Evolutionary conservation across 2,113 vertebrate species (phyloP), one percentile per base, ranked within the genome.

Genomic region (Cochlearius cochlearius): DNA sequence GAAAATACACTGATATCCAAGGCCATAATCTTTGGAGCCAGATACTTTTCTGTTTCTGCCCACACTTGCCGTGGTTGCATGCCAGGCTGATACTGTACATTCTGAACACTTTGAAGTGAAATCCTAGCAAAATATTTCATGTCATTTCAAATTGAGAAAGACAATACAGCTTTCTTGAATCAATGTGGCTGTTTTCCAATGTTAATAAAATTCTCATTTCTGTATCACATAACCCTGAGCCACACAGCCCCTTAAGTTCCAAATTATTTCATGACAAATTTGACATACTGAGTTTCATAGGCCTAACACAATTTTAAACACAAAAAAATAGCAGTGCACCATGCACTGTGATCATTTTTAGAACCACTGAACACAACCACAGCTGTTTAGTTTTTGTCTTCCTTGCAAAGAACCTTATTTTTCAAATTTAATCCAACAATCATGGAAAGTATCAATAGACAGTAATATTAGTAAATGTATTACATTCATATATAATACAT

Each of bases 181-280:
- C 39, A 95, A 15, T 47, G 69, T 94, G 88, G 90, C 86, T 76
- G 76, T 93, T 93, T 97, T 97, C 94, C 95, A 97, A 94, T 23
- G 27, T 86, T 92, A 96, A 97, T 97, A 96, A 97, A 95, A 97
- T 96, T 96, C 62, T 82, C 43, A 67, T 96, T 97, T 97, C 76
- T 94, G 15, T 55, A 92, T 92, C 90, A 67, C 55, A 71, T 86
- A 96, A 94, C 64, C 58, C 86, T 86, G 75, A 93, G 29, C 55
- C 86, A 60, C 60, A 73, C 53, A 94, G 45, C 73, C 71, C 90
- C 50, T 77, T 41, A 39, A 85, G 30, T 90, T 95, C 68, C 90
- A 95, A 92, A 89, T 78, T 86, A 67, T 95, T 95, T 95, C 82
- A 96, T 96, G 92, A 95, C 60, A 96, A 96, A 96, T 90, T 95